Conservation (phyloP, 30 jellyfish, hydroid and myxozoan species). For the Aurelia aurita region DNA sequence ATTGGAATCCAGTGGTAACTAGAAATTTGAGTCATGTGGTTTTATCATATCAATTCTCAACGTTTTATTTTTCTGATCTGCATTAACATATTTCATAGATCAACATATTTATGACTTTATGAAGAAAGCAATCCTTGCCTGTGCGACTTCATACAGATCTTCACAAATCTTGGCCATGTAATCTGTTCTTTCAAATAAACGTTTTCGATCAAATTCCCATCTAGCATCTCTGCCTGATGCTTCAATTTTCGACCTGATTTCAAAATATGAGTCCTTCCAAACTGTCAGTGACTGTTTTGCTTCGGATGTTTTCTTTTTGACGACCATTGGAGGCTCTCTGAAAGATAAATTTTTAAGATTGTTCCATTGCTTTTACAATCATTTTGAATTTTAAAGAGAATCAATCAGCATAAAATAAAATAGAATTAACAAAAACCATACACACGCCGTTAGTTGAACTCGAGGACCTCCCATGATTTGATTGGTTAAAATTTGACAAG, state of each 20-base stretch:
- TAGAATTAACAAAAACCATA: too few species aligned
- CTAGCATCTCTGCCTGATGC: conserved; percentile 99
- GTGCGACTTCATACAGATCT: conserved; percentile 93
- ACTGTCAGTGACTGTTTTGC: conserved; percentile 86
- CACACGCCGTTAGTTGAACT: too few species aligned
- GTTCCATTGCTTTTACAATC: not conserved
- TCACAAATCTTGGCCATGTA: conserved; percentile 99
- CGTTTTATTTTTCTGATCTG: too few species aligned
- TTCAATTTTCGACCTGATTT: conserved; percentile 93
- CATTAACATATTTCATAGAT: too few species aligned
- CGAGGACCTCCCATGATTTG: too few species aligned
- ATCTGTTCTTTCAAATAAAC: conserved; percentile 95
- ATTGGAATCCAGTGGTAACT: too few species aligned
- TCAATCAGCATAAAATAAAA: not conserved
- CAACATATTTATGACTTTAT: too few species aligned
- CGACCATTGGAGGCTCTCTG: conserved; percentile 93
- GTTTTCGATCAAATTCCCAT: conserved; percentile 97
- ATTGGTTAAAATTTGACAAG: too few species aligned
- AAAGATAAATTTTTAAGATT: not conserved
- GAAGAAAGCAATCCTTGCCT: conserved; percentile 53
- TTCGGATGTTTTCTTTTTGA: conserved; percentile 84
- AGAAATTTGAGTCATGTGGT: too few species aligned
- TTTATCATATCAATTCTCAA: too few species aligned
- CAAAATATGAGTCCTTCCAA: conserved; percentile 96
- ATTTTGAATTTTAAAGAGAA: not conserved